Base-by-base conservation (phyloP, 2,888 invertebrate species). In the Agrilus cyanescens region DNA sequence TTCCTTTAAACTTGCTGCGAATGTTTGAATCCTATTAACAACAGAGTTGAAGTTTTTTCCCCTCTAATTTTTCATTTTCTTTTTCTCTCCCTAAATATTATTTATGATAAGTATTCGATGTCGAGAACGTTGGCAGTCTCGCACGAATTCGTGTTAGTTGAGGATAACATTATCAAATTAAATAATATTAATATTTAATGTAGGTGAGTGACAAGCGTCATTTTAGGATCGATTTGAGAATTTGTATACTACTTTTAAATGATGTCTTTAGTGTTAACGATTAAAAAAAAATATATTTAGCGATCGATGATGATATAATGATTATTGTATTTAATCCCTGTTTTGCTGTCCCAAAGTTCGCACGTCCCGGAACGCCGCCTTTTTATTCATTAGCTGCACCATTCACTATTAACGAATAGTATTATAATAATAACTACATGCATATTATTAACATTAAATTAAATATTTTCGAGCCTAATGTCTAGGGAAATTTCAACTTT, bases 181-280 rank as follows among this genome's bases (percentile, higher is more conserved):
- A 50, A 48, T 46, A 50, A 50, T 46, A 50, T 46, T 50, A 47
- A 49, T 42, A 46, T 41, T 50, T 51, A 50, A 47, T 48, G 52
- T 53, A 54, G 52, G 47, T 51, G 50, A 49, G 47, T 51, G 50
- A 49, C 50, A 51, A 50, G 50, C 36, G 48, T 50, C 53, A 49
- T 47, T 48, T 44, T 51, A 49, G 46, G 43, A 43, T 48, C 48
- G 46, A 41, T 46, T 47, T 46, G 39, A 46, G 41, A 50, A 50
- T 43, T 43, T 49, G 46, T 46, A 48, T 44, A 47, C 43, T 41
- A 45, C 44, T 48, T 41, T 47, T 20, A 15, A 35, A 45, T 33
- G 46, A 46, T 46, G 46, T 48, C 44, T 48, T 47, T 49, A 48
- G 46, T 46, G 43, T 43, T 39, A 35, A 32, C 40, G 37, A 43